A percentile compares a stretch with the other conserved stretches of the same genome.
Conservation (phyloP, 2,797 vertebrate genomes). For the Labeo calbasu region DNA sequence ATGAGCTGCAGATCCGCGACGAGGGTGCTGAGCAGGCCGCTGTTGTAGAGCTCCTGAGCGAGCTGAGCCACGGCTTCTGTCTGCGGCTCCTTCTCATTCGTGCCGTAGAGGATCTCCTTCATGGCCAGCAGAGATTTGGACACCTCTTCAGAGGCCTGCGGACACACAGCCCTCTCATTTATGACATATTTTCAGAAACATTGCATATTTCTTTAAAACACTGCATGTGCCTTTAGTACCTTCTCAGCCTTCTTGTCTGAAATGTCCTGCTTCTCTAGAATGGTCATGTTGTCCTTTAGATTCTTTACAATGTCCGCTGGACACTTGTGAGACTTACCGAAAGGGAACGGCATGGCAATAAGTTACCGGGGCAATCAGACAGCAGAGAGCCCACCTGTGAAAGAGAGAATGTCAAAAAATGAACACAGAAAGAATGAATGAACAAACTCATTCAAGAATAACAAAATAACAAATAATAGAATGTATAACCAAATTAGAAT, state of each 20-base stretch:
- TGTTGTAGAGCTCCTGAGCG: slow-evolving; percentile 96
- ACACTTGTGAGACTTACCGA: slow-evolving; percentile 97
- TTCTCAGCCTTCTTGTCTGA: slow-evolving; percentile 98
- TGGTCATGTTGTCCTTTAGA: slow-evolving; percentile 95
- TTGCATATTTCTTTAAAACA: not conserved
- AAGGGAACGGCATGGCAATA: slow-evolving; percentile 90
- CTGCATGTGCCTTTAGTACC: slow-evolving; percentile 70
- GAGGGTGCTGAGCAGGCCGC: slow-evolving; percentile 91
- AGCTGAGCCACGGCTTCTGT: slow-evolving; percentile 96
- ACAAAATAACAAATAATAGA: not conserved
- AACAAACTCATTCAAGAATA: not conserved
- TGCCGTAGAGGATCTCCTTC: slow-evolving; percentile 97
- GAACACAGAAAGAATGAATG: not conserved
- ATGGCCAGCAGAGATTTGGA: slow-evolving; percentile 96
- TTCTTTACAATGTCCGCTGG: slow-evolving; percentile 98
- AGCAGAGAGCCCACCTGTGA: slow-evolving; percentile 75
- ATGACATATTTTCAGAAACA: not conserved
- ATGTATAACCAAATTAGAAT: not conserved
- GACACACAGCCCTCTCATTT: slow-evolving; percentile 26
- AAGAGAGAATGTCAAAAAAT: not conserved
- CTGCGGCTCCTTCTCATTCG: slow-evolving; percentile 95
- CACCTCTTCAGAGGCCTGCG: slow-evolving; percentile 94
- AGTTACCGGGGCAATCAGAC: slow-evolving; percentile 67
- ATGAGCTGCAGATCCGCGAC: slow-evolving; percentile 95
- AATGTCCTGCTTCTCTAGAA: slow-evolving; percentile 96